Evolutionary conservation across 2,888 invertebrate species (phyloP).

Genomic region (Yponomeuta cagnagella): DNA sequence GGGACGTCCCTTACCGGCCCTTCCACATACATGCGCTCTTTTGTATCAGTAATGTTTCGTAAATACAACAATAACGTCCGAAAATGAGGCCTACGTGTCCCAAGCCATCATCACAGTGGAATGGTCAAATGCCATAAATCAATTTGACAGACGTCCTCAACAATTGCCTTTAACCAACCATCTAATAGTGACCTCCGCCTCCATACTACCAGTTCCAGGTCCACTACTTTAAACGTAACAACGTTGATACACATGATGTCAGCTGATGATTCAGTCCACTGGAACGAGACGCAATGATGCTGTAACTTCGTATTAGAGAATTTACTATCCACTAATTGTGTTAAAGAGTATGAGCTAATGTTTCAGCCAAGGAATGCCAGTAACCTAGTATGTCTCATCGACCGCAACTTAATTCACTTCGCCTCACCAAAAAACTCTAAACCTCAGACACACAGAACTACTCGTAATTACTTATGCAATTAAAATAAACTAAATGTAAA

Average conservation of each 20-base stretch:
- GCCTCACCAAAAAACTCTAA: no score
- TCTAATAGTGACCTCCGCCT: neutral
- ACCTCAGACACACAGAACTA: no score
- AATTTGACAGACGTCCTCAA: constrained; percentile 4
- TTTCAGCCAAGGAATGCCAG: neutral
- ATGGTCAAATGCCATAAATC: constrained; percentile 10
- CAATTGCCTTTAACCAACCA: neutral
- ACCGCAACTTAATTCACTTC: no score
- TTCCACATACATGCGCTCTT: no score
- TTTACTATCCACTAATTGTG: neutral
- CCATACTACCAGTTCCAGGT: neutral
- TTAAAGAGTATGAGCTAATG: neutral
- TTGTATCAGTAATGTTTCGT: no score
- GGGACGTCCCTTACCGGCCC: no score
- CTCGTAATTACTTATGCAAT: no score
- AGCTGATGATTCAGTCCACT: constrained; percentile 6
- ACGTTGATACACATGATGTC: neutral
- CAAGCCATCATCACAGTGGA: no score
- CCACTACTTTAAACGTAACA: neutral
- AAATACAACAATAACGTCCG: no score
- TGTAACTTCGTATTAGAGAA: neutral
- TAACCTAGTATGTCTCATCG: no score
- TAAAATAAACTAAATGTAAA: no score
- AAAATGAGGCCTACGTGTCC: no score
- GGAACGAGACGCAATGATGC: neutral